phyloP scores from a whole-genome alignment of 2,113 vertebrate species.

The Crypturellus undulatus region DNA sequence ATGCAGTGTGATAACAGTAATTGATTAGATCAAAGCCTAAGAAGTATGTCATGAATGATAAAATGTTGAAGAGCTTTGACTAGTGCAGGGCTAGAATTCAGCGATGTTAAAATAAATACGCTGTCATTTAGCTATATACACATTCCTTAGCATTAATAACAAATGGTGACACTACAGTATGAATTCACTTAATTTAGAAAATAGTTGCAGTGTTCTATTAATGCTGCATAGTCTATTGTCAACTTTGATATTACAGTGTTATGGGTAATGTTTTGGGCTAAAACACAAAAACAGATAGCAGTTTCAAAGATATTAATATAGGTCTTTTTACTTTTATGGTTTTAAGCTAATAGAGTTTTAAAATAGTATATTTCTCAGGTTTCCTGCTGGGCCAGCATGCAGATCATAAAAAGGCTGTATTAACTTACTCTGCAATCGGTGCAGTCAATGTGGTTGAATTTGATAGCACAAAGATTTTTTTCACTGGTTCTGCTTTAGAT shows the following conservation, averaged over 20 bases:
- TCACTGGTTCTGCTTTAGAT: neutral
- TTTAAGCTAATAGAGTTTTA: neutral
- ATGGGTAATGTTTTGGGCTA: neutral
- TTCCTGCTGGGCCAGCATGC: neutral
- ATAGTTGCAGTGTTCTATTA: neutral
- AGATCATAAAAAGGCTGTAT: neutral
- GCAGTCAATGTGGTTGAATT: fast-evolving
- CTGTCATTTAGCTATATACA: neutral
- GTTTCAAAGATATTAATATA: neutral
- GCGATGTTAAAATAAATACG: neutral
- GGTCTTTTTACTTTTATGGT: neutral
- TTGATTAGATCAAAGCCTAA: neutral
- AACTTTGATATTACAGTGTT: neutral
- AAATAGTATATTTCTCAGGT: neutral
- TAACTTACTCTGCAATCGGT: neutral
- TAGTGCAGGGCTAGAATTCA: neutral
- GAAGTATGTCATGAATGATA: neutral
- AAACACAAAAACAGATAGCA: neutral
- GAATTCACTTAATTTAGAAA: neutral
- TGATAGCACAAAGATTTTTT: neutral
- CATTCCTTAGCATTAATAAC: fast-evolving
- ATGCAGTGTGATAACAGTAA: neutral
- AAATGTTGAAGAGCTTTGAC: neutral
- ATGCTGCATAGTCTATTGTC: neutral
- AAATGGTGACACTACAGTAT: fast-evolving